phyloP scores from a whole-genome alignment of 2,888 invertebrate species.

The Mellilla xanthometata region DNA sequence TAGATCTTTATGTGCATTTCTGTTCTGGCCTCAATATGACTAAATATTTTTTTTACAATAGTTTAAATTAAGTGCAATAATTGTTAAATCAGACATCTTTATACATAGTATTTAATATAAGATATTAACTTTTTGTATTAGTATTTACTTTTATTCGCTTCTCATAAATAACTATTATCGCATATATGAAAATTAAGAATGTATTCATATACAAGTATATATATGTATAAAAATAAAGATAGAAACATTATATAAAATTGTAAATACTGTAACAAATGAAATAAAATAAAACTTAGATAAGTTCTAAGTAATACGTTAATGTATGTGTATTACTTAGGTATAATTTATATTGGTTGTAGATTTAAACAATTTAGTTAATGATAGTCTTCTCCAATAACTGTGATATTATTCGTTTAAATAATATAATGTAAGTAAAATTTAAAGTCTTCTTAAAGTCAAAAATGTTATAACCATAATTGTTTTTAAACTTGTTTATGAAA shows the following conservation, averaged over 20 bases:
- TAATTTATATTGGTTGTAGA: background rate
- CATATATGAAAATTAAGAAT: too few relatives aligned
- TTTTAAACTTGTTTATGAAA: constrained; percentile 73
- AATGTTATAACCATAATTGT: constrained; percentile 60
- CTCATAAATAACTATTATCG: too few relatives aligned
- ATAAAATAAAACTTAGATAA: too few relatives aligned
- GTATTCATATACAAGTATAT: too few relatives aligned
- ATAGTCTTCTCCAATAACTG: constrained; percentile 46
- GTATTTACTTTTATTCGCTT: too few relatives aligned
- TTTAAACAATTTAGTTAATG: constrained; percentile 23
- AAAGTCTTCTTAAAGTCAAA: constrained; percentile 52
- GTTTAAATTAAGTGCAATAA: background rate
- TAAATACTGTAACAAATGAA: too few relatives aligned
- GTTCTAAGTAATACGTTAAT: too few relatives aligned
- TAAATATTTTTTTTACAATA: too few relatives aligned
- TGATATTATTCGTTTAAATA: constrained; percentile 65
- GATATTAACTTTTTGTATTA: background rate
- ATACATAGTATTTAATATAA: constrained; percentile 11
- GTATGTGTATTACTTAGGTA: background rate
- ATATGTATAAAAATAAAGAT: background rate
- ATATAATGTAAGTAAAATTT: constrained; percentile 37
- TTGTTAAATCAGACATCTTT: constrained; percentile 9
- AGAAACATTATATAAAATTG: background rate
- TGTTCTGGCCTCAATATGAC: too few relatives aligned
- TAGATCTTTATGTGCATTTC: too few relatives aligned